Evolutionary conservation across 2,888 invertebrate genomes (phyloP).

Genomic region (Tetragonula carbonaria): DNA sequence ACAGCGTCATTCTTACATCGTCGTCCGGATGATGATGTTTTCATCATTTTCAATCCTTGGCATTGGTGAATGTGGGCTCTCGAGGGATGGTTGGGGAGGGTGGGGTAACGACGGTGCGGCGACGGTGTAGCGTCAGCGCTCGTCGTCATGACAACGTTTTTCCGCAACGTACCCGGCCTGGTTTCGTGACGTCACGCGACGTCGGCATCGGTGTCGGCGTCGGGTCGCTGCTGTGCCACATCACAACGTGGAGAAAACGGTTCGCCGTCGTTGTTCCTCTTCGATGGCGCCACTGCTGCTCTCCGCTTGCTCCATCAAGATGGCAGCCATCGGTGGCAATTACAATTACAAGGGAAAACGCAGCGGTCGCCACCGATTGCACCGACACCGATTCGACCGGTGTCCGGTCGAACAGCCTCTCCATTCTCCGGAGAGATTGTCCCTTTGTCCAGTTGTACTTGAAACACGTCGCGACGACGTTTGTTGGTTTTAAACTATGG

Average conservation of each 20-base stretch:
- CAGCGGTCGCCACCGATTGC: neutral
- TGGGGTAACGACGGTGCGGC: slow-evolving; percentile 56
- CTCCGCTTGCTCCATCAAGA: slow-evolving; percentile 52
- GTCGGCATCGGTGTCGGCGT: slow-evolving; percentile 71
- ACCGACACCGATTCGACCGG: neutral
- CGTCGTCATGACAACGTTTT: slow-evolving; percentile 82
- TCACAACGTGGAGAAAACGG: slow-evolving; percentile 53
- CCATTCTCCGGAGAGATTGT: neutral
- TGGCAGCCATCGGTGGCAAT: slow-evolving; percentile 60
- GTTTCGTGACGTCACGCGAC: slow-evolving; percentile 80
- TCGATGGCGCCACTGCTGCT: slow-evolving; percentile 64
- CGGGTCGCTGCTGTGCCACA: slow-evolving; percentile 57
- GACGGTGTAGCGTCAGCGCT: slow-evolving; percentile 75
- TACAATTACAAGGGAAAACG: slow-evolving; percentile 35
- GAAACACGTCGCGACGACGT: too few species aligned
- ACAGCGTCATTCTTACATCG: neutral
- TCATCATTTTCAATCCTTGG: slow-evolving; percentile 59
- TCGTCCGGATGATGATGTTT: slow-evolving; percentile 9
- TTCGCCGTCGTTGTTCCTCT: slow-evolving; percentile 51
- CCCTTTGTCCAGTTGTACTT: neutral
- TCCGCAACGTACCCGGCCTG: slow-evolving; percentile 82
- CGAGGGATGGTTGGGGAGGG: slow-evolving; percentile 23
- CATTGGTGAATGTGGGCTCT: slow-evolving; percentile 58
- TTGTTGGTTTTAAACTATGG: neutral
- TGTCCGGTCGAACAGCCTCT: neutral